A percentile compares a stretch with the other conserved stretches of the same genome.
Conservation (phyloP, 2,797 vertebrate species). For the Rhynchotus rufescens region DNA sequence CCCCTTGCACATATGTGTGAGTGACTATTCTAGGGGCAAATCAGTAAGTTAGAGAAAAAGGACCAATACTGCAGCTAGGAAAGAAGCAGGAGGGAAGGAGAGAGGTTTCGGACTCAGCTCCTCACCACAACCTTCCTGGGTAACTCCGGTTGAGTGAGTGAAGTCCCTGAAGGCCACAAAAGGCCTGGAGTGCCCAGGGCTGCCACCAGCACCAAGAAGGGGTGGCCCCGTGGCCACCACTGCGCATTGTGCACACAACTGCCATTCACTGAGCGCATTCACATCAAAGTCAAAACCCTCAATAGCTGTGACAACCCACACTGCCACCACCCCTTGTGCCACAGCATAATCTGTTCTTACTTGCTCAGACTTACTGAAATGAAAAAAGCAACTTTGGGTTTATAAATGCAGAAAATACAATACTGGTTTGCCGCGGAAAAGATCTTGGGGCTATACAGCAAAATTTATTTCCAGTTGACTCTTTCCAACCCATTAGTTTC, state of each 20-base stretch:
- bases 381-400: not conserved
- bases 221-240: not conserved
- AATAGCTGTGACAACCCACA: fast-evolving
- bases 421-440: not conserved
- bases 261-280: not conserved
- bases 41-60: not conserved
- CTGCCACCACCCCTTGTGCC: not conserved
- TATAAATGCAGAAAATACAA: slow-evolving; percentile 18
- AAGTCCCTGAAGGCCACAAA: not conserved
- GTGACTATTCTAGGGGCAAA: fast-evolving
- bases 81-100: not conserved
- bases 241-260: not conserved
- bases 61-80: not conserved
- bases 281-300: not conserved
- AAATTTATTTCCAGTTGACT: slow-evolving; percentile 45
- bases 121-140: not conserved
- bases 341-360: not conserved
- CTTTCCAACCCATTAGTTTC: slow-evolving; percentile 15
- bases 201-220: not conserved
- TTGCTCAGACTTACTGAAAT: not conserved
- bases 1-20: not conserved
- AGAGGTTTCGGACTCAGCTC: not conserved
- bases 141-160: not conserved
- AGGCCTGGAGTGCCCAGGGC: not conserved
- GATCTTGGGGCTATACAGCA: slow-evolving; percentile 10